phyloP scores from a whole-genome alignment of 1,140 invertebrate species.

The Pogonognathellus flavescens region DNA sequence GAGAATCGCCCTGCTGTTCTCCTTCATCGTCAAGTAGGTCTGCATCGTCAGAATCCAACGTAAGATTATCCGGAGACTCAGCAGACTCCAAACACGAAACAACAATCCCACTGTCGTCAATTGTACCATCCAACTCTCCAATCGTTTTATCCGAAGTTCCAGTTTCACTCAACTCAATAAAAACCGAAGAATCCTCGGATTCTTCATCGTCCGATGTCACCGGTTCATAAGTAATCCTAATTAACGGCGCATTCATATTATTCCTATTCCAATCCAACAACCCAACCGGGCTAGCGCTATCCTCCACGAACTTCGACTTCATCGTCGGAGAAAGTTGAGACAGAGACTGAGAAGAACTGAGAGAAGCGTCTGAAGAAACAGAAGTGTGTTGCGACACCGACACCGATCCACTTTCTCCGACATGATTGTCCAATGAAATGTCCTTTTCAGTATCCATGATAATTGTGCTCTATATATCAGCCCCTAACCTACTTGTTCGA shows the following conservation, averaged over 20 bases:
- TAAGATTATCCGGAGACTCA: not conserved
- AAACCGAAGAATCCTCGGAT: slow-evolving; percentile 56
- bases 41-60: slow-evolving; percentile 23
- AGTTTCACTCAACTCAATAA: slow-evolving; percentile 62
- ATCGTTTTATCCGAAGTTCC: slow-evolving; percentile 61
- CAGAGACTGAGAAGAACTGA: slow-evolving; percentile 4
- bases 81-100: slow-evolving; percentile 43
- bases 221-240: slow-evolving; percentile 63
- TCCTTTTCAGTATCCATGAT: not conserved
- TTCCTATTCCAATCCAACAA: slow-evolving; percentile 38
- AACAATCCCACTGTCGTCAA: slow-evolving; percentile 56
- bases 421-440: no score
- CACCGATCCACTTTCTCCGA: slow-evolving; percentile 32
- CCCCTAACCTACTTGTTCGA: slow-evolving; percentile 21
- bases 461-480: slow-evolving; percentile 4
- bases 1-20: not conserved
- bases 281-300: not conserved
- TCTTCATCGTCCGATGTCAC: slow-evolving; percentile 63
- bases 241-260: slow-evolving; percentile 57
- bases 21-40: not conserved
- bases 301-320: slow-evolving; percentile 19
- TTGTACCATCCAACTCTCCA: slow-evolving; percentile 36
- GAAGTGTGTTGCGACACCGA: not conserved
- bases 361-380: no score
- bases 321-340: slow-evolving; percentile 39